phyloP scores from a whole-genome alignment of 1,140 invertebrate genomes.

The Eumaeus atala region DNA sequence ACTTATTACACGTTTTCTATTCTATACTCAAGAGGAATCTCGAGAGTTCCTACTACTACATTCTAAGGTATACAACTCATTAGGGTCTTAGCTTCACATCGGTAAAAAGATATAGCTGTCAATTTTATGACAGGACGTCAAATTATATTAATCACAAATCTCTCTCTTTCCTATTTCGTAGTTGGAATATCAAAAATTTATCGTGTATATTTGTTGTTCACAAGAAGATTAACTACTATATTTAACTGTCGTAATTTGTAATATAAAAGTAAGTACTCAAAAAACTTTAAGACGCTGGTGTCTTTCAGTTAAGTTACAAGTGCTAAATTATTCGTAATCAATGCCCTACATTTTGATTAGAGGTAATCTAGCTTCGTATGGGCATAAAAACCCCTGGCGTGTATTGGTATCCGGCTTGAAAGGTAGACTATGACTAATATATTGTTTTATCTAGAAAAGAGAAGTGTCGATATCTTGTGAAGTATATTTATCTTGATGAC shows the following conservation, averaged over 20 bases:
- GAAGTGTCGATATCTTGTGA: slow-evolving; percentile 15
- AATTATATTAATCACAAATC: too few relatives aligned
- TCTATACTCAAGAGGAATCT: too few relatives aligned
- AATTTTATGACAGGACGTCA: too few relatives aligned
- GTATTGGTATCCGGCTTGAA: slow-evolving; percentile 88
- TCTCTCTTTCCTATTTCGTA: too few relatives aligned
- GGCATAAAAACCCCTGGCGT: slow-evolving; percentile 88
- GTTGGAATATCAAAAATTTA: too few relatives aligned
- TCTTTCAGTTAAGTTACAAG: slow-evolving; percentile 22
- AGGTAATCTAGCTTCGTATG: slow-evolving; percentile 89
- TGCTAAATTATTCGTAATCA: slow-evolving; percentile 59
- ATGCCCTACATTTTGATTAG: slow-evolving; percentile 92
- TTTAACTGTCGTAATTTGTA: not conserved
- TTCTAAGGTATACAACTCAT: too few relatives aligned
- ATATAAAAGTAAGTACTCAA: slow-evolving; percentile 2
- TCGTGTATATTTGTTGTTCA: too few relatives aligned
- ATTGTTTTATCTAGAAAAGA: slow-evolving; percentile 33
- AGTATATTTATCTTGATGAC: not conserved
- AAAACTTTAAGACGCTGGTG: slow-evolving; percentile 14
- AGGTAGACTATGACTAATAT: slow-evolving; percentile 71
- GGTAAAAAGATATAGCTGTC: too few relatives aligned
- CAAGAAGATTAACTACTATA: too few relatives aligned
- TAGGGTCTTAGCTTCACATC: too few relatives aligned
- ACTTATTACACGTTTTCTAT: too few relatives aligned
- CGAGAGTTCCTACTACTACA: too few relatives aligned